phyloP scores from a whole-genome alignment of 2,888 invertebrate genomes.

The Heliconius sara region DNA sequence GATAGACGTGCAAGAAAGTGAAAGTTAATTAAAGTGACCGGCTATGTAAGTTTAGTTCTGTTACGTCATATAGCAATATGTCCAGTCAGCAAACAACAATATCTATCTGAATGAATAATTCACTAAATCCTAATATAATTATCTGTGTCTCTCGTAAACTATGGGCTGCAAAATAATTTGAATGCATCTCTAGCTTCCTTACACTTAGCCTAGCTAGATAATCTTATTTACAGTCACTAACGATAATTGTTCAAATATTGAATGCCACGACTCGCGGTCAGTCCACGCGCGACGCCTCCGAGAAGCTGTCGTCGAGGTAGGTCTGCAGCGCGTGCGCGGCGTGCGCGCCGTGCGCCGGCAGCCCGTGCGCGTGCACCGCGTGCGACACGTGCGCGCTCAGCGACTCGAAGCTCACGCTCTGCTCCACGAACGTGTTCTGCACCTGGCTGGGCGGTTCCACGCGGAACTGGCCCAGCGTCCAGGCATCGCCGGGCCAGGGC shows the following conservation, averaged over 20 bases:
- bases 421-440: slow-evolving; percentile 74
- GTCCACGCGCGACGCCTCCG: slow-evolving; percentile 75
- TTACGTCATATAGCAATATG: slow-evolving; percentile 24
- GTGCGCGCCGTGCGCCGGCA: slow-evolving; percentile 64
- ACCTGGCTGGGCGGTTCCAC: slow-evolving; percentile 71
- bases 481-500: slow-evolving; percentile 61
- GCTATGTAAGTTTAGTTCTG: neutral
- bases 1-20: slow-evolving; percentile 3
- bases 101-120: slow-evolving; percentile 42
- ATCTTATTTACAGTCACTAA: slow-evolving; percentile 80
- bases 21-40: slow-evolving; percentile 5
- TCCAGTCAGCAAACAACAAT: slow-evolving; percentile 43
- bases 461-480: slow-evolving; percentile 75
- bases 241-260: slow-evolving; percentile 74
- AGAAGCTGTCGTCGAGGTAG: slow-evolving; percentile 72
- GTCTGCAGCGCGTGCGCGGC: slow-evolving; percentile 63
- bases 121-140: slow-evolving; percentile 63
- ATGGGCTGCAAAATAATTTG: slow-evolving; percentile 77
- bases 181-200: slow-evolving; percentile 78
- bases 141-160: slow-evolving; percentile 65
- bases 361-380: slow-evolving; percentile 60
- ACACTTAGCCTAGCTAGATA: slow-evolving; percentile 73
- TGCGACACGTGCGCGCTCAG: slow-evolving; percentile 66
- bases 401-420: slow-evolving; percentile 71
- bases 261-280: slow-evolving; percentile 71